These are phyloP conservation scores for Habroteleia sp. DNA, from an alignment of 2,888 invertebrate species.

Conservation along the genomic window DNA sequence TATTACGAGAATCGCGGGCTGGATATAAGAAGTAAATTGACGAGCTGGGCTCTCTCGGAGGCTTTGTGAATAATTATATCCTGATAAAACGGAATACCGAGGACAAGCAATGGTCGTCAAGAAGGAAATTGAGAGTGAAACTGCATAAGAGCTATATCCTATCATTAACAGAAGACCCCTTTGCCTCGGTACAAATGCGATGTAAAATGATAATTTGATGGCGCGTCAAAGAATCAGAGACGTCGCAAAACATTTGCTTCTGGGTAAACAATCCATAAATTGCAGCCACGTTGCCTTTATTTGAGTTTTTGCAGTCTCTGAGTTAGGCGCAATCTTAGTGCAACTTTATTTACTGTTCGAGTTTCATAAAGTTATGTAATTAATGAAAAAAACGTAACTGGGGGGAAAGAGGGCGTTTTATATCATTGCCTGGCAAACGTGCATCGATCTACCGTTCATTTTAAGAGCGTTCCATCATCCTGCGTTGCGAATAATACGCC, in stretches of 20 bases:
- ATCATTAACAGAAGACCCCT: conserved; percentile 5
- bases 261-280: conserved; percentile 23
- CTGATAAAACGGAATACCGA: conserved; percentile 44
- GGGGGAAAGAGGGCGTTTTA: neutral
- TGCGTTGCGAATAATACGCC: conserved; percentile 13
- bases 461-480: neutral
- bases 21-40: conserved; percentile 65
- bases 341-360: conserved; percentile 12
- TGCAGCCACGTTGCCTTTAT: conserved; percentile 8
- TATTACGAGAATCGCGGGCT: conserved; percentile 64
- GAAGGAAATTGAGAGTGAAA: conserved; percentile 27
- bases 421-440: neutral
- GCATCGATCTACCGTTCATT: conserved; percentile 7
- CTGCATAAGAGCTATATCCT: conserved; percentile 31
- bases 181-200: neutral
- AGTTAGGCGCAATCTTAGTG: conserved; percentile 14
- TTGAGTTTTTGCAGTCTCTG: conserved; percentile 18
- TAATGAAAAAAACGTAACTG: conserved; percentile 16
- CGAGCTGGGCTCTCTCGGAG: conserved; percentile 39
- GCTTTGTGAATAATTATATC: conserved; percentile 56
- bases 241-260: conserved; percentile 3
- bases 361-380: conserved; percentile 9
- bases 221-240: conserved; percentile 26
- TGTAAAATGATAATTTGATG: conserved; percentile 12
- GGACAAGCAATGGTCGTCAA: conserved; percentile 14